A percentile compares a stretch with the other conserved stretches of the same genome.
Conservation (phyloP, 1,140 invertebrate species). For the Drosophila ananassae region DNA sequence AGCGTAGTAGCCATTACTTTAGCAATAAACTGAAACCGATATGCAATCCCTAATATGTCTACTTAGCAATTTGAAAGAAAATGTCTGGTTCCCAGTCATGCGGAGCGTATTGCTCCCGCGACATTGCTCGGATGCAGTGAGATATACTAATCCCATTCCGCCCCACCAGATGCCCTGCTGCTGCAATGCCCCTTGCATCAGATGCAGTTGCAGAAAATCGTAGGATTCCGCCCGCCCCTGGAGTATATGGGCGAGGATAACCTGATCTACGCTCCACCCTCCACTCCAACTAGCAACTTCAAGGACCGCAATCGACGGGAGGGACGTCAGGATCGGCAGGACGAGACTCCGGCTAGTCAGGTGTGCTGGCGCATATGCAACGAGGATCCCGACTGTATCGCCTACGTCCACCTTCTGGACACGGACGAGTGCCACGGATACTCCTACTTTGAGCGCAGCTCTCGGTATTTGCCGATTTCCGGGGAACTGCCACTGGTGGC, state of each 20-base stretch:
- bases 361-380: slow-evolving; percentile 85
- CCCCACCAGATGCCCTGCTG: slow-evolving; percentile 57
- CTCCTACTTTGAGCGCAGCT: slow-evolving; percentile 68
- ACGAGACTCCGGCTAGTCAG: slow-evolving; percentile 84
- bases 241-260: slow-evolving; percentile 68
- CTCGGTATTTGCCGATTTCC: slow-evolving; percentile 61
- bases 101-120: slow-evolving; percentile 16
- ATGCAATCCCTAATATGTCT: slow-evolving; percentile 31
- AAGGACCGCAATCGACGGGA: slow-evolving; percentile 46
- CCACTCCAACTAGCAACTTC: slow-evolving; percentile 32
- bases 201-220: slow-evolving; percentile 81
- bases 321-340: slow-evolving; percentile 34
- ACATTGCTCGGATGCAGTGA: slow-evolving; percentile 2
- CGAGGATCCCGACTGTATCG: slow-evolving; percentile 83
- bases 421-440: slow-evolving; percentile 84
- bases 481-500: slow-evolving; percentile 78
- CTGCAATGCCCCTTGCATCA: slow-evolving; percentile 81
- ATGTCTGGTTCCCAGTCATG: slow-evolving; percentile 59
- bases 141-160: slow-evolving; percentile 25
- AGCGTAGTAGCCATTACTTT: slow-evolving; percentile 7
- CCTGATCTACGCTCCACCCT: slow-evolving; percentile 61
- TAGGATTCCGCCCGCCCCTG: slow-evolving; percentile 77
- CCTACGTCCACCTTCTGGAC: slow-evolving; percentile 84
- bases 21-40: slow-evolving; percentile 49
- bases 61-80: slow-evolving; percentile 55